Conservation (phyloP, 2,888 invertebrate genomes). For the Drosophila subsilvestris region DNA sequence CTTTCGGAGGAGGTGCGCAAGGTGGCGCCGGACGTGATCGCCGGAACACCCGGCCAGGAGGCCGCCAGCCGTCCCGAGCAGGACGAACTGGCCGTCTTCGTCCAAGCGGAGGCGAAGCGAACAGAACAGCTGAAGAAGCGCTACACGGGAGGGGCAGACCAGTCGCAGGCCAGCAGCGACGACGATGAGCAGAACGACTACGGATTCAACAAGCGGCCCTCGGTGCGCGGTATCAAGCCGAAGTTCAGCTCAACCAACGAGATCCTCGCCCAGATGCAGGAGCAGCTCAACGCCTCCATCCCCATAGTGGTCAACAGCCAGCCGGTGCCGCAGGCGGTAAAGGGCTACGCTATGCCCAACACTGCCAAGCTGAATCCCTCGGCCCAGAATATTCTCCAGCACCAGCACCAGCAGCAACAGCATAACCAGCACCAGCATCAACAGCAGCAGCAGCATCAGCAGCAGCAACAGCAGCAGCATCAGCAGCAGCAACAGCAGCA, state of each 20-base stretch:
- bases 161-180: conserved; percentile 83
- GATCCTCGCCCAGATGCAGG: conserved; percentile 92
- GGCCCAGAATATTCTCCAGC: conserved; percentile 59
- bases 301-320: conserved; percentile 78
- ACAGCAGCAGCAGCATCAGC: conserved; percentile 70
- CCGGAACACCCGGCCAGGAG: conserved; percentile 86
- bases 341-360: conserved; percentile 82
- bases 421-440: conserved; percentile 69
- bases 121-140: conserved; percentile 93
- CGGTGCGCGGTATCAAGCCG: conserved; percentile 95
- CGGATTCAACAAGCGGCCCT: conserved; percentile 94
- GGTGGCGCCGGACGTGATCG: conserved; percentile 91
- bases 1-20: conserved; percentile 84
- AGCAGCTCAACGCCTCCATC: conserved; percentile 85
- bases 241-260: conserved; percentile 92
- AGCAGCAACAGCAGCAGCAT: conserved; percentile 53
- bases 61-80: conserved; percentile 86
- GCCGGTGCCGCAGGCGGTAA: conserved; percentile 76
- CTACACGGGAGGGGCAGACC: conserved; percentile 85
- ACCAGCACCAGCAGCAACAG: conserved; percentile 65
- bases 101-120: conserved; percentile 92
- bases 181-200: conserved; percentile 95
- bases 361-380: conserved; percentile 80
- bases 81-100: conserved; percentile 93
- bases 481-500: conserved; percentile 69